Evolutionary conservation across 2,888 invertebrate species (phyloP), one percentile per base, ranked within the genome.

Genomic region (Polydrusus cervinus): DNA sequence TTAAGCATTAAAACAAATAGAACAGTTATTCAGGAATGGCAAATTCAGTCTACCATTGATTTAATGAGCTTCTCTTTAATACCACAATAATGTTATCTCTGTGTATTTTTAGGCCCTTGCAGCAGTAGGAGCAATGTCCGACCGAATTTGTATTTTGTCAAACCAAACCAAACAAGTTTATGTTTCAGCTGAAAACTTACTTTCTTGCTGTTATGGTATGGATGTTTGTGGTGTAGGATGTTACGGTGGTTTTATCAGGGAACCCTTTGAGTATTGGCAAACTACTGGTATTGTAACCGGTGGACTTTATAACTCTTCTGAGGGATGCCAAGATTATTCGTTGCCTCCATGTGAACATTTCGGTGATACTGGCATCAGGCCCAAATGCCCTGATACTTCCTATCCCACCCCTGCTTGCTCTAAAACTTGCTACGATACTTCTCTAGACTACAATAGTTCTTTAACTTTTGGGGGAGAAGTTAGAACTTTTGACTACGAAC

Each of bases 101-200:
- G n/a, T 51, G 14, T 20, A 14, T 25, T 73, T 47, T 16, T 79
- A 90, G 91, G 96, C 95, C 82, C 7, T 95, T 85, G 95, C 94
- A 49, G 95, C 95, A 13, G 95, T 93, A 0, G 95, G 94, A 86
- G 94, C 95, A 3, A 96, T 96, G 93, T 93, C 94, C 5, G 96
- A 96, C 87, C 90, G 96, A 65, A 90, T 92, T 45, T 96, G 96
- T 87, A 95, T 95, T 80, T 92, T 92, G 82, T 93, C 93, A 0
- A 90, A 92, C 60, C 95, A 91, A 47, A 89, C 90, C 16, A 84
- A 89, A 20, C 90, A 93, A 85, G 91, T 93, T 82, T 93, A 93
- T 81, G 91, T 95, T 81, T 95, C 96, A 1, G 92, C 95, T 34
- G 94, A 96, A 84, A 94, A 96, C 87, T 89, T 96, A 65, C 88